Base-by-base conservation (phyloP, 2,888 invertebrate species). In the Arctia plantaginis region DNA sequence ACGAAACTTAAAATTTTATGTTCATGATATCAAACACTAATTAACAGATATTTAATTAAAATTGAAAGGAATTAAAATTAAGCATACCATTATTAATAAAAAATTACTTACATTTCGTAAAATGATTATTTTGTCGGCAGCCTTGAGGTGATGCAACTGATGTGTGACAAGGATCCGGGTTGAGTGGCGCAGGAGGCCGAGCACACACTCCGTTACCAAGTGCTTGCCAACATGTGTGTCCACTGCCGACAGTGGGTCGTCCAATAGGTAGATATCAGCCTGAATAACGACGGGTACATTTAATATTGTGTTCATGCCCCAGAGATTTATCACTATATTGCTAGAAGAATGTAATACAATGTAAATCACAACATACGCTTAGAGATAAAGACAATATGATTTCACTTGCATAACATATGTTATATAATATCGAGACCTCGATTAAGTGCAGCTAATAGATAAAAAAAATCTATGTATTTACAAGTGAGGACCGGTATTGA, bases 101-200 rank as follows among this genome's bases (percentile, higher is more conserved):
- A 67, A 67, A 44, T 41, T 62, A 94, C 96, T 96, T 86, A 97
- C 98, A 88, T 97, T 97, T 74, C 97, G 96, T 70, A 98, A 88
- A 72, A 97, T 95, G 80, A 97, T 91, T 69, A 98, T 96, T 77
- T 95, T 95, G 89, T 97, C 97, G 0, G 97, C 97, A n/a, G 95
- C 88, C 83, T 96, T 96, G 44, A 98, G 94, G 86, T 97, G 98
- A 87, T 98, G 98, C 39, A 98, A 93, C 89, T 98, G 98, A 91
- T 98, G 98, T 0, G 98, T 98, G 76, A 98, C 97, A 18, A 98
- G 96, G 79, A 98, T 96, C 41, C 97, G 95, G 3, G 98, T 97
- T 87, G 97, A 97, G 77, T 97, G 93, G 23, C 94, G 92, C 77
- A 98, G 92, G 71, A 96, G 93, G 0, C 96, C 96, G 82, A 93